phyloP scores from a whole-genome alignment of 2,113 vertebrate species.

The Calidris pugnax region DNA sequence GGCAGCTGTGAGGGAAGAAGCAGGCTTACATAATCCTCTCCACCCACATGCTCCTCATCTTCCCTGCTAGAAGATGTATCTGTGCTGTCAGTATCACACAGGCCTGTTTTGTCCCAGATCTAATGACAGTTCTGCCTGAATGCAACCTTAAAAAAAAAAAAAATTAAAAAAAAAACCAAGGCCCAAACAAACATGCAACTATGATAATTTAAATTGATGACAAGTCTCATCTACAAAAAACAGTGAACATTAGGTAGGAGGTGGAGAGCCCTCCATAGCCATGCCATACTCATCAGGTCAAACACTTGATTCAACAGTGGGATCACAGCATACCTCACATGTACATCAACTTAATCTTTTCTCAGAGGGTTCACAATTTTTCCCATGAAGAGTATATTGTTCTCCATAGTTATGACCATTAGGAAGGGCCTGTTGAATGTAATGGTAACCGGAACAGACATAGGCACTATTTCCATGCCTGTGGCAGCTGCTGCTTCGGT shows the following conservation, averaged over 20 bases:
- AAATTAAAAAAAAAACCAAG: background rate
- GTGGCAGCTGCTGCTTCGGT: constrained; percentile 81
- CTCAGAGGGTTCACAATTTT: constrained; percentile 80
- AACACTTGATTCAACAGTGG: background rate
- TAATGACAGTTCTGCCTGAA: constrained; percentile 31
- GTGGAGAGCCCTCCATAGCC: background rate
- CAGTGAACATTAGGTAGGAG: background rate
- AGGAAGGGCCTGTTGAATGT: constrained; percentile 76
- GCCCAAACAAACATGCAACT: constrained; percentile 2
- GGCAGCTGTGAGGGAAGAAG: background rate
- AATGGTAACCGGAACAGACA: constrained; percentile 67
- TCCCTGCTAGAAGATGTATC: background rate
- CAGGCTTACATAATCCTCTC: background rate
- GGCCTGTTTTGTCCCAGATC: background rate
- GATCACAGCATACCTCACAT: background rate
- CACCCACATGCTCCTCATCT: background rate
- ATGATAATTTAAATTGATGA: constrained; percentile 8
- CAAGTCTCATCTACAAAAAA: constrained; percentile 26
- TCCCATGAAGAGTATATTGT: constrained; percentile 81
- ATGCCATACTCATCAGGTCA: constrained; percentile 6
- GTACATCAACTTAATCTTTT: background rate
- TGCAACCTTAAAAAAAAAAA: background rate
- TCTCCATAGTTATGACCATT: constrained; percentile 53
- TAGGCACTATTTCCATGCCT: constrained; percentile 82
- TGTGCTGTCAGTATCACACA: constrained; percentile 6